These are phyloP conservation scores for Colossoma macropomum DNA, from an alignment of 2,113 vertebrate species.

Conservation along the genomic window DNA sequence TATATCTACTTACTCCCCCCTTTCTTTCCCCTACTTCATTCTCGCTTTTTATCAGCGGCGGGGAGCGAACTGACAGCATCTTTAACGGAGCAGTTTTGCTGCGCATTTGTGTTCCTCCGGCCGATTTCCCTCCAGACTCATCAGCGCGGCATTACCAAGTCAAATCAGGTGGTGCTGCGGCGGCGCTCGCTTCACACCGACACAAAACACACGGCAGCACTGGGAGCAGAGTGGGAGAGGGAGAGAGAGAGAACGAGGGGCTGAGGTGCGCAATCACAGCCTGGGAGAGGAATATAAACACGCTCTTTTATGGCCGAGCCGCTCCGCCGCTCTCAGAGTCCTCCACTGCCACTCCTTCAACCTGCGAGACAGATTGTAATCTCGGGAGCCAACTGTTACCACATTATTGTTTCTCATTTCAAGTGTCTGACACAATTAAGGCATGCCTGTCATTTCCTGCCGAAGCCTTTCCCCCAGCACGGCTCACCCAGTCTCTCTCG, in stretches of 20 bases:
- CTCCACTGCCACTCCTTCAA: constrained; percentile 60
- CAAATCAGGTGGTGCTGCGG: constrained; percentile 92
- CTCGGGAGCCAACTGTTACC: constrained; percentile 76
- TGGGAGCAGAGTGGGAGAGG: not conserved
- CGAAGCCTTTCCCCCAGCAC: constrained; percentile 14
- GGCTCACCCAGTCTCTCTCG: constrained; percentile 35
- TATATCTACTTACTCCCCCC: constrained; percentile 61
- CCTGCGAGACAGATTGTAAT: constrained; percentile 69
- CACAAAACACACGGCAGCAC: constrained; percentile 40
- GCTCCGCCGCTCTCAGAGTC: constrained; percentile 13
- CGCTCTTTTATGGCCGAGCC: constrained; percentile 9
- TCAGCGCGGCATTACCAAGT: constrained; percentile 97
- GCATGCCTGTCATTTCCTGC: constrained; percentile 50
- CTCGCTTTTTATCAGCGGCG: constrained; percentile 70
- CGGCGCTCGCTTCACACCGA: constrained; percentile 73
- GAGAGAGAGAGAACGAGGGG: not conserved
- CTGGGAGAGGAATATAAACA: constrained; percentile 61
- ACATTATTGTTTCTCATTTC: constrained; percentile 75
- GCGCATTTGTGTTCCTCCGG: constrained; percentile 76
- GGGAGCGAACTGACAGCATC: constrained; percentile 76
- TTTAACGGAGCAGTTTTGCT: constrained; percentile 78
- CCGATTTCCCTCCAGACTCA: constrained; percentile 91
- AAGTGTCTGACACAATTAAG: constrained; percentile 65
- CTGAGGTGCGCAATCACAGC: constrained; percentile 45
- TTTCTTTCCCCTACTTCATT: constrained; percentile 38